phyloP scores from a whole-genome alignment of 2,888 invertebrate species.

The Ellobium chinense region DNA sequence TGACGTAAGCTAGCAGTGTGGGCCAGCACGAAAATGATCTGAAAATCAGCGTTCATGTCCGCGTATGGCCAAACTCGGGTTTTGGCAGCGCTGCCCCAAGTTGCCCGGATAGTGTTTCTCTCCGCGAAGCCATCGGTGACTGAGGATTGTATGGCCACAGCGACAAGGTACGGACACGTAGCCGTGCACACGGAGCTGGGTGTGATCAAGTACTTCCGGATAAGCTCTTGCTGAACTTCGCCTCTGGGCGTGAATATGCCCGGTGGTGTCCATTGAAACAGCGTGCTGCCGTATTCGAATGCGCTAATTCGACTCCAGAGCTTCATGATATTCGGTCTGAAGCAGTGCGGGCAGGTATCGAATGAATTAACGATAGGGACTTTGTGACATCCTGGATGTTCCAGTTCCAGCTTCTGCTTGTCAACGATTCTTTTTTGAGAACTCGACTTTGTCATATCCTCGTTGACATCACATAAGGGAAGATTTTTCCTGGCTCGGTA shows the following conservation, averaged over 20 bases:
- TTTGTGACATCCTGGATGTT: too few species aligned
- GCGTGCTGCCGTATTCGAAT: background rate
- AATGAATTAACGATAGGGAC: background rate
- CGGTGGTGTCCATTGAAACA: slow-evolving; percentile 11
- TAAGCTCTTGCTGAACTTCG: slow-evolving; percentile 4
- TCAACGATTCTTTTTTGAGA: too few species aligned
- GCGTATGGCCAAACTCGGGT: slow-evolving; percentile 22
- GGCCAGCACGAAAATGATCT: slow-evolving; percentile 25
- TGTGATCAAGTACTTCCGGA: background rate
- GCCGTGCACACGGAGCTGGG: slow-evolving; percentile 9
- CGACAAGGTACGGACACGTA: slow-evolving; percentile 14
- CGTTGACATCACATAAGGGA: too few species aligned
- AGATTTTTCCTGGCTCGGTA: background rate
- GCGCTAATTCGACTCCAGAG: background rate
- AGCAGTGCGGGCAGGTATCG: slow-evolving; percentile 22
- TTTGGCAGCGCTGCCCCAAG: slow-evolving; percentile 32
- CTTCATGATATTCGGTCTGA: slow-evolving; percentile 9
- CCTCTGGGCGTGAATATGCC: slow-evolving; percentile 10
- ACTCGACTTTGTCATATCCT: too few species aligned
- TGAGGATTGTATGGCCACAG: background rate
- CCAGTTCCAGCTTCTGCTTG: too few species aligned
- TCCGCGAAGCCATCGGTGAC: background rate
- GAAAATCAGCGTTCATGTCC: background rate
- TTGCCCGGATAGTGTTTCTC: slow-evolving; percentile 6
- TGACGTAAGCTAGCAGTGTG: background rate